phyloP scores from a whole-genome alignment of 2,113 vertebrate species.

The Muntiacus reevesi region DNA sequence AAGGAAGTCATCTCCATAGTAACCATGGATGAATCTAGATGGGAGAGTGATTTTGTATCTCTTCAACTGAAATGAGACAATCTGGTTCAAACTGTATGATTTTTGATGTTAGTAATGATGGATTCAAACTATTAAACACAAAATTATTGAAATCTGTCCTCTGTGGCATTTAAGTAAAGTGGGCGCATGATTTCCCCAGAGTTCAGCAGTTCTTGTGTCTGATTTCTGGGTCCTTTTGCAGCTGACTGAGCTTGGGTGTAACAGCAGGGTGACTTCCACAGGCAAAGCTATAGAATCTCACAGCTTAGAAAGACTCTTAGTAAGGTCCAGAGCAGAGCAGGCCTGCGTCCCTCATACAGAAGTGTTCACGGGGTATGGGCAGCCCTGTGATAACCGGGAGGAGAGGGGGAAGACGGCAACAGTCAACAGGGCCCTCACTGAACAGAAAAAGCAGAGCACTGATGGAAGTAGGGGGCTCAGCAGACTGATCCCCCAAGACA shows the following conservation, averaged over 20 bases:
- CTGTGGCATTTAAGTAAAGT: not conserved
- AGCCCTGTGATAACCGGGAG: not conserved
- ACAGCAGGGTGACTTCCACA: not conserved
- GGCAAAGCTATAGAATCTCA: not conserved
- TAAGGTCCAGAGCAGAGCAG: not conserved
- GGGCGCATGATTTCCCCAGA: not conserved
- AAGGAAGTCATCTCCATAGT: not conserved
- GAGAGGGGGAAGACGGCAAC: not conserved
- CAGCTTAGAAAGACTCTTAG: not conserved
- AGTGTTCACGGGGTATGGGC: no score
- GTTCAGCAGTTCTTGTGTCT: not conserved
- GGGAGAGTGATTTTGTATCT: not conserved
- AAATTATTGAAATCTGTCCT: not conserved
- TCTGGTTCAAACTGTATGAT: not conserved
- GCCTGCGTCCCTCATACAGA: not conserved
- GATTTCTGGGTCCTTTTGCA: not conserved
- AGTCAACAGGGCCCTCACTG: not conserved
- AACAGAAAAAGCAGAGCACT: not conserved
- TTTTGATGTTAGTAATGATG: slow-evolving; percentile 19
- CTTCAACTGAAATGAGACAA: not conserved
- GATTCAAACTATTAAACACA: not conserved
- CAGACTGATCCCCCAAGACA: not conserved
- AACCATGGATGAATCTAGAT: slow-evolving; percentile 31
- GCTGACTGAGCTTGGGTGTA: not conserved
- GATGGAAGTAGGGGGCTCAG: not conserved